phyloP scores from a whole-genome alignment of 1,140 invertebrate species.

The Uloborus diversus region DNA sequence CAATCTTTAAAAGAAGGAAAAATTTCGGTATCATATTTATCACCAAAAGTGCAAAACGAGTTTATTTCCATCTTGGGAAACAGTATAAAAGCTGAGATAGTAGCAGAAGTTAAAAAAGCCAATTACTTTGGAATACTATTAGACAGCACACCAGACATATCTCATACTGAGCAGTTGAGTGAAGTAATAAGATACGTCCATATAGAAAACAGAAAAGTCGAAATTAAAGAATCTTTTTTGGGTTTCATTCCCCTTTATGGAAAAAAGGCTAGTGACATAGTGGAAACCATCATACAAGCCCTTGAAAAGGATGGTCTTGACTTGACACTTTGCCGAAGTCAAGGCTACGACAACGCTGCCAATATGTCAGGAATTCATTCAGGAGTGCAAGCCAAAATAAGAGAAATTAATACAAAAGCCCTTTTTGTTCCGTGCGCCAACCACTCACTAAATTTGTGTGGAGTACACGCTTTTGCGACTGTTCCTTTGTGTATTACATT shows the following conservation, averaged over 20 bases:
- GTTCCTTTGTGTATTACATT: not conserved
- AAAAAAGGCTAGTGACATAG: conserved; percentile 25
- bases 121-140: conserved; percentile 63
- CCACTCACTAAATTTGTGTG: not conserved
- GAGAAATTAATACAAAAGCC: not conserved
- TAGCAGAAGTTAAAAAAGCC: too few relatives aligned
- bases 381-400: not conserved
- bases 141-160: conserved; percentile 65
- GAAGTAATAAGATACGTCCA: conserved; percentile 59
- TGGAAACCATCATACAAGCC: not conserved
- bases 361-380: conserved; percentile 59
- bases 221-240: conserved; percentile 19
- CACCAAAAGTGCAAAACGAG: not conserved
- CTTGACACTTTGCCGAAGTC: conserved; percentile 49
- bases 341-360: conserved; percentile 58
- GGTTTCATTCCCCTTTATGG: not conserved
- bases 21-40: too few relatives aligned
- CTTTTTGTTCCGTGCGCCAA: not conserved
- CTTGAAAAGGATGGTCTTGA: conserved; percentile 40
- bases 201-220: conserved; percentile 19
- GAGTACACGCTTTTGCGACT: conserved; percentile 2
- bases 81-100: too few relatives aligned
- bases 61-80: not conserved
- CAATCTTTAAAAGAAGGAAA: too few relatives aligned
- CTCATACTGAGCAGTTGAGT: conserved; percentile 64